These are phyloP conservation scores for Radopholus similis DNA, from an alignment of 1,140 invertebrate genomes.

Conservation along the genomic window DNA sequence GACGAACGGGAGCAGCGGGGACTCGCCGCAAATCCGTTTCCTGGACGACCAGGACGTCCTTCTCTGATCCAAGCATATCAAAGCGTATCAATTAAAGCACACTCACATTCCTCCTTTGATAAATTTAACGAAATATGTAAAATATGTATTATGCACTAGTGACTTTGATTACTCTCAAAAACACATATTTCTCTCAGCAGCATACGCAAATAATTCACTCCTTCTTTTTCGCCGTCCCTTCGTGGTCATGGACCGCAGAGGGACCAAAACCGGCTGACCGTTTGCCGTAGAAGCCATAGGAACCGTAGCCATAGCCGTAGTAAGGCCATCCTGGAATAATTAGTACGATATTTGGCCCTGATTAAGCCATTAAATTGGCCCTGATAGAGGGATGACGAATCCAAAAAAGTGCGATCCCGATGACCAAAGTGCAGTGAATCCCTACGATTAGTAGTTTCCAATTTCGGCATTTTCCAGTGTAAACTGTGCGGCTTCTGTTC, in stretches of 20 bases:
- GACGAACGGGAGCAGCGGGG: neutral
- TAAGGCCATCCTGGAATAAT: conserved; percentile 13
- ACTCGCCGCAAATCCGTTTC: conserved; percentile 16
- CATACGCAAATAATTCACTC: neutral
- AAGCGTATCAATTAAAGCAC: neutral
- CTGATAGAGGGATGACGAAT: too few relatives aligned
- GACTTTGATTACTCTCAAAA: neutral
- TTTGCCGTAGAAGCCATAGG: conserved; percentile 7
- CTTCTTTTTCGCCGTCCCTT: neutral
- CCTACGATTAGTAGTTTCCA: too few relatives aligned
- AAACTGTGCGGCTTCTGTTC: too few relatives aligned
- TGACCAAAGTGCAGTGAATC: too few relatives aligned
- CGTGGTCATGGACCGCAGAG: neutral
- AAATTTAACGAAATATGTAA: neutral
- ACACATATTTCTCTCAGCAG: neutral
- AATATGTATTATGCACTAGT: neutral
- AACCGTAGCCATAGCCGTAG: neutral
- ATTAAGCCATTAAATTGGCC: too few relatives aligned
- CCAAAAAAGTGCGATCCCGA: too few relatives aligned
- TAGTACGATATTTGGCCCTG: too few relatives aligned
- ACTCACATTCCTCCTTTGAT: neutral
- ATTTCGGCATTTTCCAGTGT: too few relatives aligned
- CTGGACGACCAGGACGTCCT: conserved; percentile 37
- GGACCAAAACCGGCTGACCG: conserved; percentile 11
- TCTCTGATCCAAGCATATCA: conserved; percentile 4